These are phyloP conservation scores for Agonopterix heracliana DNA, from an alignment of 2,888 invertebrate genomes.

Conservation along the genomic window DNA sequence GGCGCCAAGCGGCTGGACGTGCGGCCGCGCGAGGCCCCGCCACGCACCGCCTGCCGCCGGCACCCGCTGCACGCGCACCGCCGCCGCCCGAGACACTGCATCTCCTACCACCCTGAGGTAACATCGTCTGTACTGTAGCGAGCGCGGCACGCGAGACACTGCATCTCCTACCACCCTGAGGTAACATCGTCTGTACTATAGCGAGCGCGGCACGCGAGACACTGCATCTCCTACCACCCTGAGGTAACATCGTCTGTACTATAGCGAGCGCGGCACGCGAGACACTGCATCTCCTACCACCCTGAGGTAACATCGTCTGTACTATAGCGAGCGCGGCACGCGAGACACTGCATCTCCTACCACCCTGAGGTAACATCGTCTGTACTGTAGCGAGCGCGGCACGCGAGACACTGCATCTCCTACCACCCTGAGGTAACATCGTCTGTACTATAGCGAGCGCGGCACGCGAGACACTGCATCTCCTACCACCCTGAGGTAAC, in stretches of 20 bases:
- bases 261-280: constrained; percentile 79
- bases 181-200: constrained; percentile 53
- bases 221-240: constrained; percentile 92
- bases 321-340: too few relatives aligned
- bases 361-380: too few relatives aligned
- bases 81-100: constrained; percentile 85
- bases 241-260: constrained; percentile 74
- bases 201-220: constrained; percentile 80
- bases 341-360: too few relatives aligned
- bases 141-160: constrained; percentile 81
- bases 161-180: constrained; percentile 93
- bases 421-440: too few relatives aligned
- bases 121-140: constrained; percentile 12
- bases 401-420: too few relatives aligned
- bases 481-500: too few relatives aligned
- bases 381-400: too few relatives aligned
- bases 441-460: too few relatives aligned
- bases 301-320: constrained; percentile 80
- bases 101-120: constrained; percentile 93
- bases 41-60: constrained; percentile 73
- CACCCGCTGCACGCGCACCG: constrained; percentile 80
- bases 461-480: too few relatives aligned
- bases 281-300: constrained; percentile 91
- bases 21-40: constrained; percentile 81
- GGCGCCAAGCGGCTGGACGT: constrained; percentile 91